Percentiles rank a stretch among this genome's conserved stretches.
Evolutionary conservation across 2,113 vertebrate species (phyloP).

Genomic region (Dolichotis patagonum): DNA sequence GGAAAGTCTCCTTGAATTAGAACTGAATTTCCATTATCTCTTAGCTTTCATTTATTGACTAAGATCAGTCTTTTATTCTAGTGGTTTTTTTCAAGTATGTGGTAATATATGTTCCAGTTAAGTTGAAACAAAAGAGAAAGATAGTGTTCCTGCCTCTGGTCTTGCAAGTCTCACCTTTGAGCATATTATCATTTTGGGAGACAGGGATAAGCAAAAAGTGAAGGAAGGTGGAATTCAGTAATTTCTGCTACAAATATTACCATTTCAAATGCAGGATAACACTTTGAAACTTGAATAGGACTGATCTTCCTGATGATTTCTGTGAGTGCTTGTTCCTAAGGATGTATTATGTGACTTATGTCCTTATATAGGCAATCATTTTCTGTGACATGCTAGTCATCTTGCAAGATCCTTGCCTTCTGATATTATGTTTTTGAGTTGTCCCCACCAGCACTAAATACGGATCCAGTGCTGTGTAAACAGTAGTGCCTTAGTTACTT

Average conservation of each 20-base stretch:
- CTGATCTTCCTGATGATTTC: conserved; percentile 12
- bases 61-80: conserved; percentile 8
- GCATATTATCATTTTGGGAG: neutral
- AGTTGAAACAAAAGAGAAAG: neutral
- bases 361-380: neutral
- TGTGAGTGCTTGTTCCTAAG: neutral
- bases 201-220: neutral
- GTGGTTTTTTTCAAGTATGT: neutral
- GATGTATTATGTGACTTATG: neutral
- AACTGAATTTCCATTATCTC: conserved; percentile 44
- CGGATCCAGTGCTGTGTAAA: neutral
- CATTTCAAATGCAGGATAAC: too few relatives aligned
- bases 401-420: neutral
- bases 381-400: neutral
- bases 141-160: neutral
- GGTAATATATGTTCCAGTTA: neutral
- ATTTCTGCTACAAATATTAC: neutral
- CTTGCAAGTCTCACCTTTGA: neutral
- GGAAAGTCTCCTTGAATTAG: neutral
- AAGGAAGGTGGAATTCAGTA: neutral
- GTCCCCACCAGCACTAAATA: neutral
- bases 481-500: neutral
- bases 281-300: neutral
- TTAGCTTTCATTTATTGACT: conserved; percentile 61
- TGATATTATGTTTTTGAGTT: neutral